Evolutionary conservation across 2,113 vertebrate genomes (phyloP).

Genomic region (Calyptomena viridis): DNA sequence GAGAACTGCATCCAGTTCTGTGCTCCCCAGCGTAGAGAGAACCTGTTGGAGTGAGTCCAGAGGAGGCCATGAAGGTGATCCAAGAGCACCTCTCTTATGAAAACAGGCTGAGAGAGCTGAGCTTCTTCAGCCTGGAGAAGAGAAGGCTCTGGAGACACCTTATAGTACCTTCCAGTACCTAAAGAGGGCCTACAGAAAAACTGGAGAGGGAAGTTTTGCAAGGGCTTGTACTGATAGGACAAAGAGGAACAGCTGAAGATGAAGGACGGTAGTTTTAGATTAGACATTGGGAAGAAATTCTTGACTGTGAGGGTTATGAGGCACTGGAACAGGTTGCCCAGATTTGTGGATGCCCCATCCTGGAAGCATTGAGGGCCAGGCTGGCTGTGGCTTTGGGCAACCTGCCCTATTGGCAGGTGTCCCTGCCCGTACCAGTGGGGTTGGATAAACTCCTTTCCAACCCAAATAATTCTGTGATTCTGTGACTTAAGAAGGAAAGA

Average conservation of each 20-base stretch:
- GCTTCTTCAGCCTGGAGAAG: background rate
- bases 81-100: background rate
- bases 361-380: background rate
- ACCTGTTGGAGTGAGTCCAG: background rate
- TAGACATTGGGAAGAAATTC: background rate
- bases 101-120: background rate
- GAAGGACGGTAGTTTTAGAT: background rate
- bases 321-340: background rate
- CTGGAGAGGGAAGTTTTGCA: background rate
- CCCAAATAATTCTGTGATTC: background rate
- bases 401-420: background rate
- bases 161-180: background rate
- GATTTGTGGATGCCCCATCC: background rate
- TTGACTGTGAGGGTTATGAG: background rate
- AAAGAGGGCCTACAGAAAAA: background rate
- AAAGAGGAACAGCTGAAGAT: background rate
- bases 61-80: background rate
- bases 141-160: background rate
- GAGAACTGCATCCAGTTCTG: background rate
- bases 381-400: background rate
- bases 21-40: background rate
- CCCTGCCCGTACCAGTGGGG: fast-evolving
- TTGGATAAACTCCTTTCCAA: background rate
- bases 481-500: background rate
- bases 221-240: background rate